Evolutionary conservation across 2,113 vertebrate genomes (phyloP).

Genomic region (Elephas maximus): DNA sequence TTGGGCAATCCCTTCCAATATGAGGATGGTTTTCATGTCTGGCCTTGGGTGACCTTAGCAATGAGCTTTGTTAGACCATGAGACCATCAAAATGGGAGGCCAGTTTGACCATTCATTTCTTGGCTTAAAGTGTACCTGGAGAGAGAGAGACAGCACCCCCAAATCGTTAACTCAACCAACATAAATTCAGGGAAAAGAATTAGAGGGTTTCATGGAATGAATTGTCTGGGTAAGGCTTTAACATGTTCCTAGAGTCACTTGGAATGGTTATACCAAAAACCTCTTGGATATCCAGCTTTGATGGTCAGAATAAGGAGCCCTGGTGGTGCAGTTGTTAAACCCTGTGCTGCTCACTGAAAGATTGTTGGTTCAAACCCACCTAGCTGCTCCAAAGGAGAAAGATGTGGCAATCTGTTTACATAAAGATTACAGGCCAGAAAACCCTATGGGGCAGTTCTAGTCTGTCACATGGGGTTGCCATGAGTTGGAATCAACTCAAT

Average conservation of each 20-base stretch:
- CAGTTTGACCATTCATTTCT: neutral
- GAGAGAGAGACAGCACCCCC: neutral
- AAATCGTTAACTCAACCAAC: neutral
- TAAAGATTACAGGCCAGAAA: neutral
- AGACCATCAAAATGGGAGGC: neutral
- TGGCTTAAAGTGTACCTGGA: neutral
- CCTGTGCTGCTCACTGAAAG: neutral
- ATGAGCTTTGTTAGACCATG: neutral
- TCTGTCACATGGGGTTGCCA: neutral
- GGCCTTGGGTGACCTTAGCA: fast-evolving
- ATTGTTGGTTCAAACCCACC: too few species aligned
- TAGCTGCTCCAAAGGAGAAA: neutral
- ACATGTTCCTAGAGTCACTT: neutral
- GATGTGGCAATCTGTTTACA: too few species aligned
- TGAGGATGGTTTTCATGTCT: neutral
- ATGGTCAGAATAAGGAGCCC: neutral
- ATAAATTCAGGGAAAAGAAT: neutral
- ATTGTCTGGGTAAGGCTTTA: neutral
- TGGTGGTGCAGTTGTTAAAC: neutral
- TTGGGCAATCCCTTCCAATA: neutral
- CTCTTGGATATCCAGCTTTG: neutral
- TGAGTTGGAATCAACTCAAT: neutral
- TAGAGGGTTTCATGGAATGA: neutral
- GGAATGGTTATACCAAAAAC: neutral
- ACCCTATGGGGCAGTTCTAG: neutral